Conservation (phyloP, 2,888 invertebrate genomes). For the Andrena fulva region DNA sequence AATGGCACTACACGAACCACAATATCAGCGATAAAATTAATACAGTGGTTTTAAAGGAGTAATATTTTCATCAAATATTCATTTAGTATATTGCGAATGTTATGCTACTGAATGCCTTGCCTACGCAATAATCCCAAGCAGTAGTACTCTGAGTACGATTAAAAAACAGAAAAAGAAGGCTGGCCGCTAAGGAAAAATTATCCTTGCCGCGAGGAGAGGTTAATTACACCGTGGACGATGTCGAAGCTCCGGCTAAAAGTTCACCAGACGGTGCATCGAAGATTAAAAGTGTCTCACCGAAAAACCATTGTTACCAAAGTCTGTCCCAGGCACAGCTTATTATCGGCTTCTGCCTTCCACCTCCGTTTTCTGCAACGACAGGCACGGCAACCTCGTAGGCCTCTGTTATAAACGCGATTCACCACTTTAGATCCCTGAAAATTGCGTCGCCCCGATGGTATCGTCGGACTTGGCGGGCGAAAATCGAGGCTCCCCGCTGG, state of each 20-base stretch:
- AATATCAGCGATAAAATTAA: too few species aligned
- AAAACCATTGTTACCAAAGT: slow-evolving; percentile 56
- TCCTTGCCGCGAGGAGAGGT: slow-evolving; percentile 1
- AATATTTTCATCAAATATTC: too few species aligned
- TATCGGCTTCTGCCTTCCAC: slow-evolving; percentile 43
- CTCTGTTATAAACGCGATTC: slow-evolving; percentile 35
- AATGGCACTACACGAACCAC: too few species aligned
- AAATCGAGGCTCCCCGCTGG: slow-evolving; percentile 2
- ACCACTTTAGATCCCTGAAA: slow-evolving; percentile 49
- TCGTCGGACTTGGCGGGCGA: slow-evolving; percentile 19
- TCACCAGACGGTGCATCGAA: slow-evolving; percentile 34
- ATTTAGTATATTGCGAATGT: too few species aligned
- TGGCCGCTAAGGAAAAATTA: not conserved
- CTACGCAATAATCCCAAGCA: too few species aligned
- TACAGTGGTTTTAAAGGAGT: too few species aligned
- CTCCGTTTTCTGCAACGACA: slow-evolving; percentile 44
- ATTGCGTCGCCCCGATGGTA: slow-evolving; percentile 47
- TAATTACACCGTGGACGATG: slow-evolving; percentile 19
- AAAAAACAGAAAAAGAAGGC: too few species aligned
- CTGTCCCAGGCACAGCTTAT: slow-evolving; percentile 50
- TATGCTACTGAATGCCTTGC: too few species aligned
- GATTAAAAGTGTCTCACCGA: slow-evolving; percentile 60
- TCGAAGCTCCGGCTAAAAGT: slow-evolving; percentile 18
- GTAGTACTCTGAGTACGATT: too few species aligned
- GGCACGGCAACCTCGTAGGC: slow-evolving; percentile 29